phyloP scores from a whole-genome alignment of 2,797 vertebrate species.

The Holocentrus rufus region DNA sequence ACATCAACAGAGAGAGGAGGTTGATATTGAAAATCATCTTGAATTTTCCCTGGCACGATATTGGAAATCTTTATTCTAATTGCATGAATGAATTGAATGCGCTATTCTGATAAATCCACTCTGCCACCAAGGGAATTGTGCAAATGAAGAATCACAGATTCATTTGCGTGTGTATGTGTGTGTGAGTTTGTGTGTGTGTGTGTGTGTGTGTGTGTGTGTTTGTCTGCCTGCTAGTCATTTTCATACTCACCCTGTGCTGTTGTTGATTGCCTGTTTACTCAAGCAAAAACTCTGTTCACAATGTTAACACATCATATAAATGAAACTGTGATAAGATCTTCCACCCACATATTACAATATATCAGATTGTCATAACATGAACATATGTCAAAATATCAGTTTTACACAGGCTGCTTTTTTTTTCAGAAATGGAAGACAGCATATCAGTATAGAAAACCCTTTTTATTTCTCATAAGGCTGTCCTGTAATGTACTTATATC shows the following conservation, averaged over 20 bases:
- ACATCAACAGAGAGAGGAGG: conserved; percentile 67
- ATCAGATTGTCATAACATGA: conserved; percentile 60
- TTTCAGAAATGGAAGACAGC: conserved; percentile 71
- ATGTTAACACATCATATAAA: conserved; percentile 71
- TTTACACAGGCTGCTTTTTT: conserved; percentile 23
- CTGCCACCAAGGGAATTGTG: conserved; percentile 69
- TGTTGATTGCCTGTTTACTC: conserved; percentile 76
- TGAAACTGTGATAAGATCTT: conserved; percentile 67
- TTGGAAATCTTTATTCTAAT: conserved; percentile 82
- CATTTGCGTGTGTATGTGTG: conserved; percentile 57
- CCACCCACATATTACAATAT: conserved; percentile 58
- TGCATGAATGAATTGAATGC: conserved; percentile 79
- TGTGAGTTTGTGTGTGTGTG: not conserved
- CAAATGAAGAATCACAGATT: conserved; percentile 77
- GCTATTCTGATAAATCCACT: conserved; percentile 75
- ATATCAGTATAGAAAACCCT: conserved; percentile 81
- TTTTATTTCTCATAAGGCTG: conserved; percentile 84
- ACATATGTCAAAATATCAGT: conserved; percentile 61
- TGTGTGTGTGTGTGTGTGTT: conserved; percentile 21
- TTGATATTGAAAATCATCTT: conserved; percentile 79
- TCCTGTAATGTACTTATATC: conserved; percentile 77
- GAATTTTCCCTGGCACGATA: conserved; percentile 72
- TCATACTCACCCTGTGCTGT: conserved; percentile 56
- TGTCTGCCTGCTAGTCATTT: conserved; percentile 64
- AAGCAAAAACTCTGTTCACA: conserved; percentile 65